These are phyloP conservation scores for Marisa cornuarietis DNA, from an alignment of 1,140 invertebrate species.

Conservation along the genomic window DNA sequence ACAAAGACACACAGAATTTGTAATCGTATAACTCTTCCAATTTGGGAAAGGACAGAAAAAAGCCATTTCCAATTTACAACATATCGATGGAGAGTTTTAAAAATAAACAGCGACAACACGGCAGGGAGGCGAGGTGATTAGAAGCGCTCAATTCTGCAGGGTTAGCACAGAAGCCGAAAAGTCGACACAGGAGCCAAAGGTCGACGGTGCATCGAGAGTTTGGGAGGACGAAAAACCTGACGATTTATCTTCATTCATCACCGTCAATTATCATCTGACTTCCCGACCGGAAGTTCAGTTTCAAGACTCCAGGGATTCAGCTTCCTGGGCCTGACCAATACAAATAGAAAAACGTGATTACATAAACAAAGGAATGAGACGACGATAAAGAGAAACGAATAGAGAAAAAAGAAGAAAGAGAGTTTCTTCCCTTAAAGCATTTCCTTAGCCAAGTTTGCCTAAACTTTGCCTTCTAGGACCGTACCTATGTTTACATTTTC, in stretches of 20 bases:
- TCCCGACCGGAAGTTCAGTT: neutral
- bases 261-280: neutral
- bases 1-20: too few species aligned
- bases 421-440: neutral
- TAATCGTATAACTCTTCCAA: neutral
- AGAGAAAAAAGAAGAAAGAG: slow-evolving; percentile 26
- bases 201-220: neutral
- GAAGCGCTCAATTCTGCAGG: too few species aligned
- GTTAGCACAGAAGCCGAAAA: too few species aligned
- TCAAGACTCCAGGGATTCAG: slow-evolving; percentile 3
- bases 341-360: slow-evolving; percentile 4
- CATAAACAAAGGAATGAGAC: slow-evolving; percentile 11
- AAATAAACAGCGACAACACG: too few species aligned
- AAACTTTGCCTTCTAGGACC: too few species aligned
- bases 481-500: too few species aligned
- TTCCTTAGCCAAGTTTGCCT: neutral
- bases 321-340: neutral
- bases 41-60: too few species aligned
- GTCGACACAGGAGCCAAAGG: neutral
- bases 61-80: too few species aligned
- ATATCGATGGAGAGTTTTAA: too few species aligned
- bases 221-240: neutral
- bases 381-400: slow-evolving; percentile 8
- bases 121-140: too few species aligned
- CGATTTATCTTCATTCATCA: neutral